Evolutionary conservation across 2,888 invertebrate genomes (phyloP).

Genomic region (Idaea biselata): DNA sequence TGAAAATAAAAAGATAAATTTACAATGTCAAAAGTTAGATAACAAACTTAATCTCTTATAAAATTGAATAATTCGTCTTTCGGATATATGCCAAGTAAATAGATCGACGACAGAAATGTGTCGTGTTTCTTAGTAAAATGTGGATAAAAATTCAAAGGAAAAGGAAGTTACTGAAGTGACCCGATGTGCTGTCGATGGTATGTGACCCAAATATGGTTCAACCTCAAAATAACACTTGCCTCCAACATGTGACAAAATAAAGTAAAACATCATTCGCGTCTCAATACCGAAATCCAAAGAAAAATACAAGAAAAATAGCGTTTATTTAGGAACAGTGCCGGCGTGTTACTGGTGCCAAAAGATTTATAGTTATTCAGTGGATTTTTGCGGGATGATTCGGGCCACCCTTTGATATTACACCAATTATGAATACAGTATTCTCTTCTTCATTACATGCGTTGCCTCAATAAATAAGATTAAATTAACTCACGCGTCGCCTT

Average conservation of each 20-base stretch:
- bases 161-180: slow-evolving; percentile 55
- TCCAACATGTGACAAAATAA: background rate
- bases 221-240: slow-evolving; percentile 26
- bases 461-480: background rate
- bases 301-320: background rate
- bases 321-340: background rate
- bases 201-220: slow-evolving; percentile 58
- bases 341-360: background rate
- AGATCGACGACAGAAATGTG: slow-evolving; percentile 53
- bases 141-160: slow-evolving; percentile 39
- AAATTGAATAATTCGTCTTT: slow-evolving; percentile 61
- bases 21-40: slow-evolving; percentile 35
- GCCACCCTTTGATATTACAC: background rate
- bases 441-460: background rate
- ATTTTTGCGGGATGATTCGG: background rate
- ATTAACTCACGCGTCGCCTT: background rate
- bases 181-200: slow-evolving; percentile 48
- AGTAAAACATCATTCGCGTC: background rate
- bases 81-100: slow-evolving; percentile 45
- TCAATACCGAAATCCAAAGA: background rate
- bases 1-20: slow-evolving; percentile 18
- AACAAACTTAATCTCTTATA: slow-evolving; percentile 51
- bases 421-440: background rate
- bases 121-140: slow-evolving; percentile 44
- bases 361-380: background rate